These are phyloP conservation scores for Cryptophagus acutangulus DNA, from an alignment of 2,888 invertebrate species.

Conservation along the genomic window DNA sequence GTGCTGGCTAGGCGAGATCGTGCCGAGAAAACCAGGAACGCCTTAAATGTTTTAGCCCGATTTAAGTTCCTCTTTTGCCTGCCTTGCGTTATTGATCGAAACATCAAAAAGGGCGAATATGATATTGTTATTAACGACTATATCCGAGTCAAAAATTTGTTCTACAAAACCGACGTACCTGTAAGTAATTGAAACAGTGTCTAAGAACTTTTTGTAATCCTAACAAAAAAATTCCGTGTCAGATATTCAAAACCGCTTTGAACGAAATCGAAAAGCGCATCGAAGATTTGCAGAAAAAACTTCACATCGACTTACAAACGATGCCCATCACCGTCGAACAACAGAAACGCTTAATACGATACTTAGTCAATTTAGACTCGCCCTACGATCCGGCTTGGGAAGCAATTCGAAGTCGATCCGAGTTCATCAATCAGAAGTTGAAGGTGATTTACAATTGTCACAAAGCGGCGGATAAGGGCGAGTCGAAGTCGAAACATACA, in stretches of 20 bases:
- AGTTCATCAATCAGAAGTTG: conserved; percentile 68
- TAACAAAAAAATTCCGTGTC: conserved; percentile 43
- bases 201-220: conserved; percentile 6
- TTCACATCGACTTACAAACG: conserved; percentile 78
- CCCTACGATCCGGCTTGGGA: conserved; percentile 95
- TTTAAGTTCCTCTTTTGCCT: conserved; percentile 95
- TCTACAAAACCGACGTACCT: conserved; percentile 87
- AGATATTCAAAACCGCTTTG: conserved; percentile 78
- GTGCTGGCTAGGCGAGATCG: conserved; percentile 87
- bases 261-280: conserved; percentile 89
- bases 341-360: conserved; percentile 89
- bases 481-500: conserved; percentile 29
- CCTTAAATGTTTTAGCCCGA: conserved; percentile 84
- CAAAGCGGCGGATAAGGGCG: conserved; percentile 49
- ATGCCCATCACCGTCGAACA: conserved; percentile 92
- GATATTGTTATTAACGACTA: conserved; percentile 98
- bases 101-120: conserved; percentile 91
- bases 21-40: conserved; percentile 94
- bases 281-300: conserved; percentile 69
- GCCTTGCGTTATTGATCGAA: conserved; percentile 89
- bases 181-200: conserved; percentile 1
- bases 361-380: conserved; percentile 69
- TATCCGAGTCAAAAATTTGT: conserved; percentile 89
- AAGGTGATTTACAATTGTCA: conserved; percentile 62
- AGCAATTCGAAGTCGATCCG: conserved; percentile 79